phyloP scores from a whole-genome alignment of 2,113 vertebrate genomes.

The Garra rufa region DNA sequence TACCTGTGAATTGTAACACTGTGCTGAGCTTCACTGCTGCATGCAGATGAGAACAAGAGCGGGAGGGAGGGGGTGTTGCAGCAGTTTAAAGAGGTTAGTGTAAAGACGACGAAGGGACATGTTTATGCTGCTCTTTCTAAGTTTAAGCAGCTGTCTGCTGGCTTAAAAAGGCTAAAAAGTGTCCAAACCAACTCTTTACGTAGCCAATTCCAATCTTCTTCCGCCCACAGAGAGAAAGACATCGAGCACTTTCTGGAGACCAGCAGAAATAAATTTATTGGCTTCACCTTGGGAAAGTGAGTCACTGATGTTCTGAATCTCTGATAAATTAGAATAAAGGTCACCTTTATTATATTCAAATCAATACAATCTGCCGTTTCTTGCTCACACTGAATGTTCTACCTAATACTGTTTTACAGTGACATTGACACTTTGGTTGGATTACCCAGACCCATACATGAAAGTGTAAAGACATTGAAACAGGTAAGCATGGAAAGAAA shows the following conservation, averaged over 20 bases:
- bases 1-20: neutral
- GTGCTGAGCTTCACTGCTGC: neutral
- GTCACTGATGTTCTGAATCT: constrained; percentile 61
- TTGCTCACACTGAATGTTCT: neutral
- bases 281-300: constrained; percentile 95
- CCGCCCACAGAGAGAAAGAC: constrained; percentile 89
- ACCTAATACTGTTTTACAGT: constrained; percentile 67
- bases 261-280: constrained; percentile 97
- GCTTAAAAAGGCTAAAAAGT: neutral
- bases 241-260: constrained; percentile 96
- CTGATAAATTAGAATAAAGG: neutral
- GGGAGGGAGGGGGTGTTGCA: neutral
- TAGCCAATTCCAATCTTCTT: neutral
- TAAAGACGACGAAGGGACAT: neutral
- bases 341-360: neutral
- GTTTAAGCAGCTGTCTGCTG: neutral
- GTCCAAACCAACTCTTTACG: neutral
- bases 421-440: constrained; percentile 96
- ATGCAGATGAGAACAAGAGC: neutral
- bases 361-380: neutral
- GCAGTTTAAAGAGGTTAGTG: neutral
- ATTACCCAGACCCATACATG: constrained; percentile 92
- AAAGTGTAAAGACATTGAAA: constrained; percentile 97
- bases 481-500: constrained; percentile 77
- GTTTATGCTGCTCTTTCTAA: neutral